Percentiles rank a stretch among this genome's conserved stretches.
Conservation (phyloP, 2,888 invertebrate species). For the Alcis repandata region DNA sequence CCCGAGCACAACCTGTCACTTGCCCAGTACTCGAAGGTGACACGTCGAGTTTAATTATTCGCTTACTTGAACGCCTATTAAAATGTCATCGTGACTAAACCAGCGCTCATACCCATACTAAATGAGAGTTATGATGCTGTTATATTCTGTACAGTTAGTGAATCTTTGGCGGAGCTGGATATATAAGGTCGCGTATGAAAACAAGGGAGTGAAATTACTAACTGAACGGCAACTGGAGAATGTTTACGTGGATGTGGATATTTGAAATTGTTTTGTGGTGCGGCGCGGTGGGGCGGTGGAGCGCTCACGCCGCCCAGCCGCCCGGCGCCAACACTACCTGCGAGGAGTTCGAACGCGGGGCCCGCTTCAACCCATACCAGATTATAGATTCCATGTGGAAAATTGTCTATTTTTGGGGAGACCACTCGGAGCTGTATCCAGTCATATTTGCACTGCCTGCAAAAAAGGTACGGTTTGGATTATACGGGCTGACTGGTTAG, state of each 20-base stretch:
- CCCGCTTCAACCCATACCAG: constrained; percentile 67
- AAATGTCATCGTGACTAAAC: constrained; percentile 34
- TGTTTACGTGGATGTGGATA: constrained; percentile 70
- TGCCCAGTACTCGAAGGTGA: constrained; percentile 35
- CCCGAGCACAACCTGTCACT: constrained; percentile 29
- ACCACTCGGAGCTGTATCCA: constrained; percentile 66
- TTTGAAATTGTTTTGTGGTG: constrained; percentile 64
- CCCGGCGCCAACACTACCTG: constrained; percentile 66
- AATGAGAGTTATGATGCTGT: constrained; percentile 24
- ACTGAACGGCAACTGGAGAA: constrained; percentile 61
- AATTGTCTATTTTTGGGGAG: constrained; percentile 76
- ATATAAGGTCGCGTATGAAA: constrained; percentile 60
- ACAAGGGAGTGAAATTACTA: constrained; percentile 62
- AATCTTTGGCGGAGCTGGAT: constrained; percentile 57
- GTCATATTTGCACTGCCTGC: constrained; percentile 68
- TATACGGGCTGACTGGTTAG: no score
- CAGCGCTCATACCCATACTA: constrained; percentile 22
- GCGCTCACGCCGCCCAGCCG: constrained; percentile 33
- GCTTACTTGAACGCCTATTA: constrained; percentile 37
- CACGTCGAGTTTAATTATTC: constrained; percentile 41
- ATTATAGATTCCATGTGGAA: constrained; percentile 73
- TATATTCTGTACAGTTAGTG: constrained; percentile 38
- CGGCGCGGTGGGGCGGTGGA: constrained; percentile 41
- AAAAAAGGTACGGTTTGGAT: constrained; percentile 58
- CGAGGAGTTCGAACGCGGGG: constrained; percentile 71